Evolutionary conservation across 2,888 invertebrate species (phyloP).

Genomic region (Phalera bucephala): DNA sequence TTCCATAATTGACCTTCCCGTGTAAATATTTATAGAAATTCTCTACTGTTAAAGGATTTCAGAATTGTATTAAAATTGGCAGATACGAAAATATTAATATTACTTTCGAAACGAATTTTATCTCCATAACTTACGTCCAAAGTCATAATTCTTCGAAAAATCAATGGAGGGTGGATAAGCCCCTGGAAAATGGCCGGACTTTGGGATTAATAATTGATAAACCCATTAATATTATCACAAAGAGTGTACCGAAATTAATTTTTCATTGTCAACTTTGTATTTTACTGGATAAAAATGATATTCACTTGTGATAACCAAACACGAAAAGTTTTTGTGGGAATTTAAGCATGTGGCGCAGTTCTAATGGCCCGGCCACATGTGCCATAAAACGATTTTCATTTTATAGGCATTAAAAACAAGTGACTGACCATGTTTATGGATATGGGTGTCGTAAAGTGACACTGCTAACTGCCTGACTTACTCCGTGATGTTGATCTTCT

Average conservation of each 20-base stretch:
- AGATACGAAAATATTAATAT: background rate
- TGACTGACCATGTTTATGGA: background rate
- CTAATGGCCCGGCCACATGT: background rate
- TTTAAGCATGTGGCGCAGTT: constrained; percentile 3
- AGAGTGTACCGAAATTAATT: constrained; percentile 6
- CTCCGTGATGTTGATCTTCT: too few relatives aligned
- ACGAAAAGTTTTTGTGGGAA: constrained; percentile 5
- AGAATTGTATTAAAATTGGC: background rate
- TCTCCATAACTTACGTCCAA: background rate
- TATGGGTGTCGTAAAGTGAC: background rate
- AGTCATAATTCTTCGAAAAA: constrained; percentile 4
- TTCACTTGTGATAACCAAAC: constrained; percentile 6
- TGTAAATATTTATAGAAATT: background rate
- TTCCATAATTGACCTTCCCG: background rate
- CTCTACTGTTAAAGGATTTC: background rate
- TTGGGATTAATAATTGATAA: constrained; percentile 4
- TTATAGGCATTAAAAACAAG: background rate
- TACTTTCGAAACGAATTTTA: background rate
- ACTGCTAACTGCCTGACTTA: constrained; percentile 1
- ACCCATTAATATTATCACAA: constrained; percentile 2
- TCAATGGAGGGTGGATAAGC: constrained; percentile 2
- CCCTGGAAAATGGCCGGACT: constrained; percentile 1
- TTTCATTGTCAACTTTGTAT: constrained; percentile 6
- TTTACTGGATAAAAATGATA: constrained; percentile 2
- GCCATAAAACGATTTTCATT: background rate